Evolutionary conservation across 2,888 invertebrate species (phyloP), one percentile per base, ranked within the genome.

Genomic region (Ypsolopha scabrella): DNA sequence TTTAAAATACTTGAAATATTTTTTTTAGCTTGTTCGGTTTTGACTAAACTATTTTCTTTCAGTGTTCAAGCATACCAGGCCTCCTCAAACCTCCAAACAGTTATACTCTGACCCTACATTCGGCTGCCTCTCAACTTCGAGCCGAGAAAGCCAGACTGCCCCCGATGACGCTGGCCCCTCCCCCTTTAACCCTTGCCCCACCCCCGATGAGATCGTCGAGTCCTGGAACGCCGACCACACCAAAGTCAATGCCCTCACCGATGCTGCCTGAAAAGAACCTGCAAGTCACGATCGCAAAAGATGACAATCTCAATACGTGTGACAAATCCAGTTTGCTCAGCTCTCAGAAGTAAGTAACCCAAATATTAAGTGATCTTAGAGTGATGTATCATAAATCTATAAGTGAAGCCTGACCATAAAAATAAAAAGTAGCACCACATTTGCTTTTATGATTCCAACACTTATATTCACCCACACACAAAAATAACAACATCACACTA

Each of bases 1-100:
- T 24, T 24, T 24, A 24, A 3, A 24, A 24, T 24, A 24, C 24
- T 24, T 24, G 4, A 24, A 24, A 24, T 24, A 3, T 3, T 24
- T 24, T 24, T 3, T 24, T 24, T 4, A 24, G 24, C 24, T 24
- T 24, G 24, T 24, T n/a, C n/a, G n/a, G n/a, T n/a, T 24, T 24
- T 24, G 34, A 10, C 9, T n/a, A 34, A 34, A 6, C 38, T 33
- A 48, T 43, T 48, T 55, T 45, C 55, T 81, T 80, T 48, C 75
- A 89, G 82, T 89, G 89, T 58, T 64, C 80, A 60, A 91, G 90
- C 60, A 88, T 90, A 63, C 90, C 91, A 53, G 91, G 92, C 7
- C 76, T 92, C 51, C 72, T 93, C 49, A 92, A 92, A 62, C 91
- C 92, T 11, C 92, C 92, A 38, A 89, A 90, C 64, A 89, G 88